Conservation (phyloP, 2,113 vertebrate species). For the Microtus pennsylvanicus region DNA sequence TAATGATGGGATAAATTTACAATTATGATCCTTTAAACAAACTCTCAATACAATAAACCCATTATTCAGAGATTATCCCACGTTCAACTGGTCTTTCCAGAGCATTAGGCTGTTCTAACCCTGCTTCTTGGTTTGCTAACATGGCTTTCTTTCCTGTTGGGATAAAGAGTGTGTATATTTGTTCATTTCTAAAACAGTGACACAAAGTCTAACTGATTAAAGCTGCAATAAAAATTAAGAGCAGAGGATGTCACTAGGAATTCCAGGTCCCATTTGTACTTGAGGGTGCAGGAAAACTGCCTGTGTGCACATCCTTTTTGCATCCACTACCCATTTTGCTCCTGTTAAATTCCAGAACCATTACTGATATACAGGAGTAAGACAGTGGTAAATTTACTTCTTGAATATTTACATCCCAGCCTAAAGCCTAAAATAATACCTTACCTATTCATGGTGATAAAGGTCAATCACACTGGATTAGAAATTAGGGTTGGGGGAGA, state of each 20-base stretch:
- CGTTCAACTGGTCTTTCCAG: background rate
- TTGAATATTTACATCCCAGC: background rate
- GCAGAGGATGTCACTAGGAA: background rate
- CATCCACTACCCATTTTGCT: background rate
- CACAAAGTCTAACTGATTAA: background rate
- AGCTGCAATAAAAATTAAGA: background rate
- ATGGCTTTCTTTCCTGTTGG: background rate
- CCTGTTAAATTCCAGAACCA: background rate
- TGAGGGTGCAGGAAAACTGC: background rate
- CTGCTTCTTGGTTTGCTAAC: background rate
- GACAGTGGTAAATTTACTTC: too few species aligned
- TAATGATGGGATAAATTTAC: background rate
- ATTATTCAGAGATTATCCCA: background rate
- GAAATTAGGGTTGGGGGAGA: background rate
- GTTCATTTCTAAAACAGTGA: background rate
- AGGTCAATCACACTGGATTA: background rate
- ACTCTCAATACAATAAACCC: background rate
- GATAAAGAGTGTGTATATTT: background rate
- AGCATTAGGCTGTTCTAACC: background rate
- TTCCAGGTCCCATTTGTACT: background rate
- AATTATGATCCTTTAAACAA: background rate
- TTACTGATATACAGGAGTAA: background rate
- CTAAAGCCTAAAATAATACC: background rate
- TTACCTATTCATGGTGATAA: background rate
- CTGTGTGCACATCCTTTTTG: background rate